Evolutionary conservation across 2,113 vertebrate species (phyloP).

Genomic region (Ramphastos sulfuratus): DNA sequence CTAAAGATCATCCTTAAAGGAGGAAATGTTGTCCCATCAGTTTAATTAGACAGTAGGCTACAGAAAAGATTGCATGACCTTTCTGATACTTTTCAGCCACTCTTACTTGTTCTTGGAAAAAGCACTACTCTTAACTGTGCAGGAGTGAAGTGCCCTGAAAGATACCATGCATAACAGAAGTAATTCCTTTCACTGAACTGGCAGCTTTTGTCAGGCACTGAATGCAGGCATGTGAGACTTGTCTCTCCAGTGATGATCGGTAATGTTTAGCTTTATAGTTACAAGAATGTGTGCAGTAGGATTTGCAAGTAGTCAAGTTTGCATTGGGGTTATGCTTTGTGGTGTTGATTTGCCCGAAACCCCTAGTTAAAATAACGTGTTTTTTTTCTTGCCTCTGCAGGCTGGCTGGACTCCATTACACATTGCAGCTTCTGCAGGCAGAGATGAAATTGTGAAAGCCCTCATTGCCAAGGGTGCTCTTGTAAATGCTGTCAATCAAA

Average conservation of each 20-base stretch:
- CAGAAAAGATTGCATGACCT: not conserved
- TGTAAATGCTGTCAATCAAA: slow-evolving; percentile 91
- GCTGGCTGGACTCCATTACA: slow-evolving; percentile 93
- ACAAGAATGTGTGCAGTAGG: not conserved
- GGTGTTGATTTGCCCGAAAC: not conserved
- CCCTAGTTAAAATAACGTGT: not conserved
- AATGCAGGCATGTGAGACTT: not conserved
- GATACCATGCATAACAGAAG: not conserved
- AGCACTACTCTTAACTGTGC: not conserved
- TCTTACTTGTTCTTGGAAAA: not conserved
- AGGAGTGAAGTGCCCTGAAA: not conserved
- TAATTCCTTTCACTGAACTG: not conserved
- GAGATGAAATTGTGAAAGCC: slow-evolving; percentile 88
- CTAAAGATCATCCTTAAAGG: not conserved
- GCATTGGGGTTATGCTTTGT: not conserved
- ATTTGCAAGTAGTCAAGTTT: not conserved
- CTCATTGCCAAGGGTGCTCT: slow-evolving; percentile 90
- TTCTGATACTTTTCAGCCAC: not conserved
- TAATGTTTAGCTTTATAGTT: not conserved
- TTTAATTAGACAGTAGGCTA: not conserved
- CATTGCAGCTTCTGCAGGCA: slow-evolving; percentile 94
- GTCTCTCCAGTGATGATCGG: not conserved
- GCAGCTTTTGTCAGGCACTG: not conserved
- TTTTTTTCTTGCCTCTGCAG: slow-evolving; percentile 60
- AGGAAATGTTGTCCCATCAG: not conserved